These are phyloP conservation scores for Zosterops hypoxanthus DNA, from an alignment of 2,113 vertebrate species.

Conservation along the genomic window DNA sequence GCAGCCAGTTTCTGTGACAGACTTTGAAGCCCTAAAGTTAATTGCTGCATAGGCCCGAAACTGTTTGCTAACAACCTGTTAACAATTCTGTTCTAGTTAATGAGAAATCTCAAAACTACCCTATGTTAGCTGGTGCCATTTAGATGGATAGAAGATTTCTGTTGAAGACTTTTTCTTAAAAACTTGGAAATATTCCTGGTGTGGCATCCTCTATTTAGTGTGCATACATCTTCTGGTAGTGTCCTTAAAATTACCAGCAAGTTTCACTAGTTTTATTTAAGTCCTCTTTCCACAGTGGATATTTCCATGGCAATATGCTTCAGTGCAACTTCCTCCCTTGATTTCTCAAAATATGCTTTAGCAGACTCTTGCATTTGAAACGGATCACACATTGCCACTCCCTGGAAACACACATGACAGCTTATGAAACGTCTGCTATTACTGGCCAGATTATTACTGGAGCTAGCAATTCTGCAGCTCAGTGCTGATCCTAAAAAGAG, in stretches of 20 bases:
- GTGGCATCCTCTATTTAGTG: neutral
- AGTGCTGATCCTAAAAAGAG: neutral
- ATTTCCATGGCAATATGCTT: conserved; percentile 29
- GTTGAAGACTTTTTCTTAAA: neutral
- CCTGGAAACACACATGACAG: conserved; percentile 4
- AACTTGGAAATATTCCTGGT: neutral
- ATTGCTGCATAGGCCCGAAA: neutral
- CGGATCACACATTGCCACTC: conserved; percentile 7
- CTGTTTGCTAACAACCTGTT: neutral
- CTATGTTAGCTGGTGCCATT: neutral
- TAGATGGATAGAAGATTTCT: neutral
- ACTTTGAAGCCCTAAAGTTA: neutral
- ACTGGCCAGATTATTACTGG: neutral
- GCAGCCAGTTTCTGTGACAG: neutral
- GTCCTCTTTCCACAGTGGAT: neutral
- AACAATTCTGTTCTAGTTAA: neutral
- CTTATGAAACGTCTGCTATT: neutral
- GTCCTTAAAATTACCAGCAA: neutral
- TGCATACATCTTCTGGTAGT: neutral
- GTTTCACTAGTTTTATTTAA: neutral
- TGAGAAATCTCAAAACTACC: neutral
- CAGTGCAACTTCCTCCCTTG: neutral
- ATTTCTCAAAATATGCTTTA: conserved; percentile 27
- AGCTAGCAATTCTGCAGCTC: neutral
- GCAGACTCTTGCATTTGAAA: neutral